Conservation (phyloP, 1,140 invertebrate genomes). For the Eriosoma lanigerum region DNA sequence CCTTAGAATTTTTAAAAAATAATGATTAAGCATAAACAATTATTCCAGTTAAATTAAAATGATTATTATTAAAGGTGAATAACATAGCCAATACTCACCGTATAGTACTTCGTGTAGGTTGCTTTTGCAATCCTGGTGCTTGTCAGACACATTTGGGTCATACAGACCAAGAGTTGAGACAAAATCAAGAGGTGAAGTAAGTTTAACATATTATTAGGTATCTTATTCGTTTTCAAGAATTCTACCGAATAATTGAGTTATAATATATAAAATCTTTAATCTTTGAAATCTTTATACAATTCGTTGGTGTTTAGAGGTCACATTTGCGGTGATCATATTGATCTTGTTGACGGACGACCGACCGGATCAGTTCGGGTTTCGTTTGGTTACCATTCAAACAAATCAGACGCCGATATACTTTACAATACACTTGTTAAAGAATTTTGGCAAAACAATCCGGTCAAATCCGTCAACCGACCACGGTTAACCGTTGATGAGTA, state of each 20-base stretch:
- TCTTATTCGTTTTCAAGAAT: neutral
- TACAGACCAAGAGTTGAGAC: conserved; percentile 69
- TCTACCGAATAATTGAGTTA: too few relatives aligned
- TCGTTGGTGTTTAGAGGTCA: conserved; percentile 71
- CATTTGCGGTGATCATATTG: conserved; percentile 86
- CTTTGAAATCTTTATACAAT: neutral
- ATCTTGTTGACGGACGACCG: conserved; percentile 85
- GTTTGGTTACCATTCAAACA: conserved; percentile 88
- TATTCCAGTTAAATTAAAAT: too few relatives aligned
- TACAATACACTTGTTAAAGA: conserved; percentile 63
- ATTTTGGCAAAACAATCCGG: neutral
- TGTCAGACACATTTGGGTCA: conserved; percentile 82
- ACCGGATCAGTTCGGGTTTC: conserved; percentile 91
- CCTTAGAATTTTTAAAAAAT: too few relatives aligned
- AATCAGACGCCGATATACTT: conserved; percentile 71
- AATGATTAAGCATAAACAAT: too few relatives aligned
- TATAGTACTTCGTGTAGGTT: conserved; percentile 87
- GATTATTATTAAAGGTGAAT: conserved; percentile 67
- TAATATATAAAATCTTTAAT: too few relatives aligned
- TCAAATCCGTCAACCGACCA: neutral
- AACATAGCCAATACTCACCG: conserved; percentile 85
- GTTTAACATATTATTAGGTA: too few relatives aligned
- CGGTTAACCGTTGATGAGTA: neutral
- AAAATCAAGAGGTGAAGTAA: conserved; percentile 70
- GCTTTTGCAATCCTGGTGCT: conserved; percentile 95